phyloP scores from a whole-genome alignment of 2,888 invertebrate genomes.

The Boloria selene region DNA sequence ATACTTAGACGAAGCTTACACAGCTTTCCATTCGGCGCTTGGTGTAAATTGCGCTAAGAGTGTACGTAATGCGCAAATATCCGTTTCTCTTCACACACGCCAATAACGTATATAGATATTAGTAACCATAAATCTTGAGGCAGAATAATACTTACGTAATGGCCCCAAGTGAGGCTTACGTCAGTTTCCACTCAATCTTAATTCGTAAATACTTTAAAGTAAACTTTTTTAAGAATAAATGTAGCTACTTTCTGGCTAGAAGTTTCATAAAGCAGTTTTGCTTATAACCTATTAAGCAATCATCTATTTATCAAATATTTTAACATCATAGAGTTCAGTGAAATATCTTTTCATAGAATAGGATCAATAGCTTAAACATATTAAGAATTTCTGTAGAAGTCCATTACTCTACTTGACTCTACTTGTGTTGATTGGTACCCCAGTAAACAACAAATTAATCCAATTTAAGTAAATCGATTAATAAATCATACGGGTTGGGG shows the following conservation, averaged over 20 bases:
- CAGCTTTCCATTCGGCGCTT: constrained; percentile 66
- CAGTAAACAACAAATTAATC: constrained; percentile 52
- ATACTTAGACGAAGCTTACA: constrained; percentile 67
- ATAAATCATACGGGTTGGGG: constrained; percentile 64
- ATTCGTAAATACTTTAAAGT: too few species aligned
- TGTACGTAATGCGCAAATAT: constrained; percentile 64
- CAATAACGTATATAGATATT: constrained; percentile 2
- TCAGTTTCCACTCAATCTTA: too few species aligned
- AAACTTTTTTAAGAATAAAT: too few species aligned
- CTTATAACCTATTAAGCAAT: too few species aligned
- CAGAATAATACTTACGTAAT: neutral
- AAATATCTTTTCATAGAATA: too few species aligned
- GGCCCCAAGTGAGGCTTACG: too few species aligned
- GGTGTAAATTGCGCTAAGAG: constrained; percentile 65
- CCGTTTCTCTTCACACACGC: constrained; percentile 45
- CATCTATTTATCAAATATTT: too few species aligned
- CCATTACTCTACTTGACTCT: neutral
- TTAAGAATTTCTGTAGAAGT: too few species aligned
- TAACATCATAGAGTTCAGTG: too few species aligned
- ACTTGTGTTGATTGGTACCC: neutral
- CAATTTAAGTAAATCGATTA: constrained; percentile 60
- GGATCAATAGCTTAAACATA: too few species aligned
- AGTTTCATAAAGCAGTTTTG: too few species aligned
- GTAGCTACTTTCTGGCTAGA: too few species aligned
- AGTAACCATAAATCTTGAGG: neutral